Percentiles rank a stretch among this genome's conserved stretches.
Evolutionary conservation across 2,113 vertebrate species (phyloP).

Genomic region (Sphaerodactylus townsendi): DNA sequence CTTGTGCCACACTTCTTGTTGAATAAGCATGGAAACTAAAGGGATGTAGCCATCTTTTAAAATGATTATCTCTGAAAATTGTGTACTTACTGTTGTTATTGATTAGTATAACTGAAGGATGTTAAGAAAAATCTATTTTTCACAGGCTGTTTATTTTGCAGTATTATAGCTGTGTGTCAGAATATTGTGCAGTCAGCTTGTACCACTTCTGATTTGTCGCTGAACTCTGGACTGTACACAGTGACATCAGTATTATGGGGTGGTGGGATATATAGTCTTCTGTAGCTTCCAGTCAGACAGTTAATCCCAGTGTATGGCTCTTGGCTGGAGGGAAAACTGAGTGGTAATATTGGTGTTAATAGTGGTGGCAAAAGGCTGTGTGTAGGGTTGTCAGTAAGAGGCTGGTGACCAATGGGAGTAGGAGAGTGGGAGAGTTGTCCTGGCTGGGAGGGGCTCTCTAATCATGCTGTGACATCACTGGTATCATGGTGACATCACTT

Average conservation of each 20-base stretch:
- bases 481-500: no score
- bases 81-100: constrained; percentile 9
- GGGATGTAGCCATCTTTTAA: not conserved
- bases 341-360: no score
- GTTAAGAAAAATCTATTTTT: constrained; percentile 8
- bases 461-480: no score
- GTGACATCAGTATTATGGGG: no score
- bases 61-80: constrained; percentile 23
- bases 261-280: not conserved
- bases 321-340: no score
- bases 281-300: not conserved
- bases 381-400: no score
- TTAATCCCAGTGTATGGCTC: not conserved
- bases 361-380: no score
- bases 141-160: constrained; percentile 25
- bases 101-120: not conserved
- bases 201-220: not conserved
- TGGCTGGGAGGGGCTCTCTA: no score
- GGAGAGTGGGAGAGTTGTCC: no score
- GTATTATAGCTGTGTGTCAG: not conserved
- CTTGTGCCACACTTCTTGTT: not conserved
- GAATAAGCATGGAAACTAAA: not conserved
- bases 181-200: not conserved
- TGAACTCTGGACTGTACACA: not conserved
- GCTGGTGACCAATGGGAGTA: no score